Evolutionary conservation across 2,888 invertebrate species (phyloP).

Genomic region (Eristalis pertinax): DNA sequence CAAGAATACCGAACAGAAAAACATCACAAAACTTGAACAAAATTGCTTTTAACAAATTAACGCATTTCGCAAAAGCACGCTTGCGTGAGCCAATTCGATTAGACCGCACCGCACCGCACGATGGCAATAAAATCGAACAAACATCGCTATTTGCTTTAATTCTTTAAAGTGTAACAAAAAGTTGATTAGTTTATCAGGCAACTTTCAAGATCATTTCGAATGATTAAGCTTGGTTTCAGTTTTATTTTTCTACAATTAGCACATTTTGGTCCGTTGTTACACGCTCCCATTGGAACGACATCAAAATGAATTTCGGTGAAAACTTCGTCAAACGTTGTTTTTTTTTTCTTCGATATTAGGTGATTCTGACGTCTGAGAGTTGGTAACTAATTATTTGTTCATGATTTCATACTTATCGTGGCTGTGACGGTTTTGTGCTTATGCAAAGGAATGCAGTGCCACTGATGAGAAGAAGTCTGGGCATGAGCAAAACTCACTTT

Average conservation of each 20-base stretch:
- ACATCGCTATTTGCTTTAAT: slow-evolving; percentile 33
- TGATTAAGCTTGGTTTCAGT: slow-evolving; percentile 12
- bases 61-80: slow-evolving; percentile 20
- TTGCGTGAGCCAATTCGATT: slow-evolving; percentile 35
- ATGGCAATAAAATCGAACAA: slow-evolving; percentile 24
- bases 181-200: slow-evolving; percentile 49
- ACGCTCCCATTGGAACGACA: slow-evolving; percentile 45
- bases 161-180: slow-evolving; percentile 45
- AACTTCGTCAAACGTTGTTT: slow-evolving; percentile 3
- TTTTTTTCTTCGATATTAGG: background rate
- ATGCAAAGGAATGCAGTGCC: slow-evolving; percentile 6
- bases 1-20: background rate
- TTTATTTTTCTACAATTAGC: slow-evolving; percentile 40
- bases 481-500: background rate
- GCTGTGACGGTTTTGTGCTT: slow-evolving; percentile 25
- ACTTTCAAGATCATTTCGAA: slow-evolving; percentile 53
- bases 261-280: slow-evolving; percentile 37
- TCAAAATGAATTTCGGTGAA: slow-evolving; percentile 21
- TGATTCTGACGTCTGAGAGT: background rate
- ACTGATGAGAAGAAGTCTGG: background rate
- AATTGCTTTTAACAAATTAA: slow-evolving; percentile 26
- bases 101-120: slow-evolving; percentile 10
- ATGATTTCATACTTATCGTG: slow-evolving; percentile 35
- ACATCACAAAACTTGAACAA: background rate
- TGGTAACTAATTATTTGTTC: slow-evolving; percentile 29